These are phyloP conservation scores for Euschistus heros DNA, from an alignment of 1,140 invertebrate species.

Conservation along the genomic window DNA sequence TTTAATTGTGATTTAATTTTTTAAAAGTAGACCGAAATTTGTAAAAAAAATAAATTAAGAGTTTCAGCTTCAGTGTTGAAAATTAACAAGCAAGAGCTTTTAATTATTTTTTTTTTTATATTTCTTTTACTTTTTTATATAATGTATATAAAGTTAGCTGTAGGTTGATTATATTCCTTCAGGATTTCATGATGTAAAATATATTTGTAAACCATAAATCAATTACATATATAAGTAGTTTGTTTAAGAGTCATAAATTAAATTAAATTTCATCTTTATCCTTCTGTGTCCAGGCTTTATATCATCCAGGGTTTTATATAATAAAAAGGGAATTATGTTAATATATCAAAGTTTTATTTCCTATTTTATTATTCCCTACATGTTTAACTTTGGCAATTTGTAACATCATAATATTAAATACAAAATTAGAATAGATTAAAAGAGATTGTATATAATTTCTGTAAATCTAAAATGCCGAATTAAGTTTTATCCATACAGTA, in stretches of 20 bases:
- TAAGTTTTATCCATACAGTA: not conserved
- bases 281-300: no score
- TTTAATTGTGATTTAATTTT: not conserved
- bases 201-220: no score
- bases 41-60: not conserved
- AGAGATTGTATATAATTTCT: not conserved
- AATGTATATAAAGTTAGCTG: no score
- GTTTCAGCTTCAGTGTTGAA: no score
- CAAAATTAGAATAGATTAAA: not conserved
- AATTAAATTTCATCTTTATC: no score
- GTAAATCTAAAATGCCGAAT: not conserved
- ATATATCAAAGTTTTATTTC: not conserved
- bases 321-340: constrained; percentile 2
- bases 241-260: no score
- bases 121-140: no score
- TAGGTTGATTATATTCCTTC: no score
- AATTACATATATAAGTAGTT: no score
- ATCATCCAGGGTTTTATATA: not conserved
- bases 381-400: not conserved
- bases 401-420: constrained; percentile 7
- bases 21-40: not conserved
- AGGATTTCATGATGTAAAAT: no score
- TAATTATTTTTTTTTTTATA: no score
- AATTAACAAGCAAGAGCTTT: no score
- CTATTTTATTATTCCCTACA: constrained; percentile 1